Evolutionary conservation across 2,113 vertebrate species (phyloP), one percentile per base, ranked within the genome.

Genomic region (Talpa occidentalis): DNA sequence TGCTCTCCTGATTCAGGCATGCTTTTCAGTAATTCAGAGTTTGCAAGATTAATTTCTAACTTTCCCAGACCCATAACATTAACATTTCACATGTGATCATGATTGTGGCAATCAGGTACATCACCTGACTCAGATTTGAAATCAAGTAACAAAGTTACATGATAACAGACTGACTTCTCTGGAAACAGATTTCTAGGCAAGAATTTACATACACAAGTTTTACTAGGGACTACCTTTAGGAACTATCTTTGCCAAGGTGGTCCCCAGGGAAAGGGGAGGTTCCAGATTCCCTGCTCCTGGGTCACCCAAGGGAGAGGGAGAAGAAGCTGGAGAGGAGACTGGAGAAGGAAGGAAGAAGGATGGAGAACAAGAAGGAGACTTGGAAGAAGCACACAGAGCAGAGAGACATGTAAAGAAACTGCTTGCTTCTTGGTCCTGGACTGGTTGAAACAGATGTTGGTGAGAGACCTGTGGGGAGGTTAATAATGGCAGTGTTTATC

Each of bases 141-240:
- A 80, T 95, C 62, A 67, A 35, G 10, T 64, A 85, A 84, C 28
- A 49, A n/a, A n/a, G 37, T 3, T 70, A 37, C 19, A 70, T 37
- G 6, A 12, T 76, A 4, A 66, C 67, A 80, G 35, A 21, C 12
- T 94, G 35, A 49, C 19, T 81, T 91, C 24, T 49, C 56, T 88
- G 54, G 35, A 86, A 93, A 84, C 21, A 73, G 35, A 90, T 62
- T 90, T 40, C 42, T 37, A 83, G 56, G 28, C 78, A 88, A 94
- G 94, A 11, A 11, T 78, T 84, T 77, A 54, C 24, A 67, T n/a
- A 28, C 1, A 44, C 5, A 28, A 70, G 16, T 1, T 67, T 84
- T 81, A 79, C 56, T 64, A 77, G 42, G 22, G 10, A 62, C 12
- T 85, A 9, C 59, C 24, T 52, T 82, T 6, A 37, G 56, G 47